Percentiles rank a stretch among this genome's conserved stretches.
phyloP scores from a whole-genome alignment of 2,888 invertebrate genomes.

The Caenorhabditis imperialis region DNA sequence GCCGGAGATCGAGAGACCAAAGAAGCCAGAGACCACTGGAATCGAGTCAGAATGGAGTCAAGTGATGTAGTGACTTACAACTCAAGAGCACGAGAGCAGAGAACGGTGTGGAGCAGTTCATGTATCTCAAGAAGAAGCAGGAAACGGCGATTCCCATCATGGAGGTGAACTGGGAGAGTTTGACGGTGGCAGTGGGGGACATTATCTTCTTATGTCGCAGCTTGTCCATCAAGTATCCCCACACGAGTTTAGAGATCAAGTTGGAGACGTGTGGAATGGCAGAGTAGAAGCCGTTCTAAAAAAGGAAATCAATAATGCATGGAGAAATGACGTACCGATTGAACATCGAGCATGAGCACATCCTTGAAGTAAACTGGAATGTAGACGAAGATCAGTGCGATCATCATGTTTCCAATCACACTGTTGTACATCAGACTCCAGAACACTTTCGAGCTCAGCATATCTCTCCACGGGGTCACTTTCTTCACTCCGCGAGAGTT shows the following conservation, averaged over 20 bases:
- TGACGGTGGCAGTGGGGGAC: slow-evolving; percentile 60
- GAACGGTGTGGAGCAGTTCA: slow-evolving; percentile 38
- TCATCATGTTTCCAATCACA: slow-evolving; percentile 65
- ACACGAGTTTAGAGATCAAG: slow-evolving; percentile 65
- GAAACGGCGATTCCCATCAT: slow-evolving; percentile 47
- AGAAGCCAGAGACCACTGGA: slow-evolving; percentile 57
- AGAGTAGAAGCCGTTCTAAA: slow-evolving; percentile 70
- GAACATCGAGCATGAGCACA: slow-evolving; percentile 64
- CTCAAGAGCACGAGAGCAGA: slow-evolving; percentile 30
- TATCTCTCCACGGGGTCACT: slow-evolving; percentile 50
- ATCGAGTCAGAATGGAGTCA: too few species aligned
- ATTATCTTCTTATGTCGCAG: slow-evolving; percentile 56
- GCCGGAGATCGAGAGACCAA: slow-evolving; percentile 68
- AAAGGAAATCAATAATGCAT: background rate
- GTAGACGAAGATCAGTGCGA: slow-evolving; percentile 67
- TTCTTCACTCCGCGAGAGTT: background rate
- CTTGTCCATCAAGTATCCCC: slow-evolving; percentile 67
- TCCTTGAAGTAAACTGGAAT: slow-evolving; percentile 74
- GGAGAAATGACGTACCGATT: slow-evolving; percentile 40
- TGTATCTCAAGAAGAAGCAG: slow-evolving; percentile 37
- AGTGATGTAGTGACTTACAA: too few species aligned
- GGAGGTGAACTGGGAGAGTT: slow-evolving; percentile 64
- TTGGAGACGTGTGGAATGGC: slow-evolving; percentile 65
- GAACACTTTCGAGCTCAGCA: slow-evolving; percentile 52
- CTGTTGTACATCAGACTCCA: slow-evolving; percentile 54